A percentile compares a stretch with the other conserved stretches of the same genome.
phyloP scores from a whole-genome alignment of 2,797 vertebrate genomes.

The Acropternis orthonyx region DNA sequence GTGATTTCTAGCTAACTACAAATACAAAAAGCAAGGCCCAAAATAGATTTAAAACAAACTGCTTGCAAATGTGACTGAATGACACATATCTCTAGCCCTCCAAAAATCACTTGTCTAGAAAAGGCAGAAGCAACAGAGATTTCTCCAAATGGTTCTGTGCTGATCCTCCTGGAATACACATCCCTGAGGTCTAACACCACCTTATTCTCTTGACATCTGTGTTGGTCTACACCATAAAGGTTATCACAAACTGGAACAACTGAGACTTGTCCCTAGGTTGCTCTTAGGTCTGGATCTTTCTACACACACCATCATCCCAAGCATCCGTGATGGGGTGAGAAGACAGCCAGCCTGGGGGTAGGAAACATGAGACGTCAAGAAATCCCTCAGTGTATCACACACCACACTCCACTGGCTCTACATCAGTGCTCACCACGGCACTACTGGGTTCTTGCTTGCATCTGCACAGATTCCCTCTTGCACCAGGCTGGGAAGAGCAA shows the following conservation, averaged over 20 bases:
- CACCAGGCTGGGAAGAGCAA: background rate
- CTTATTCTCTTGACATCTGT: background rate
- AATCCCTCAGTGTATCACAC: background rate
- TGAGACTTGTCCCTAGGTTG: background rate
- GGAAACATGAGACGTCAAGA: background rate
- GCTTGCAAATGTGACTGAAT: slow-evolving; percentile 17
- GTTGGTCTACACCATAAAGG: background rate
- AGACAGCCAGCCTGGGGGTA: background rate
- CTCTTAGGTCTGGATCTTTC: background rate
- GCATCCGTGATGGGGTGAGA: background rate
- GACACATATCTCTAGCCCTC: background rate
- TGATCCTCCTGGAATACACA: background rate
- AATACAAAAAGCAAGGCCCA: slow-evolving; percentile 20
- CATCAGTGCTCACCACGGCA: background rate
- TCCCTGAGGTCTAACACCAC: background rate
- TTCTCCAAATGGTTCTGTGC: background rate
- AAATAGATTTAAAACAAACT: slow-evolving; percentile 41
- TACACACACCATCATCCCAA: background rate
- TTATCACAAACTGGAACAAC: background rate
- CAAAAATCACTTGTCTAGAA: background rate
- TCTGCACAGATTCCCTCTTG: background rate
- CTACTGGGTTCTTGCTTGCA: background rate
- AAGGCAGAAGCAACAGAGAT: background rate
- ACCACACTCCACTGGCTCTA: background rate
- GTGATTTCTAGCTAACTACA: slow-evolving; percentile 53